Evolutionary conservation across 2,113 vertebrate species (phyloP).

Genomic region (Lophura nycthemera): DNA sequence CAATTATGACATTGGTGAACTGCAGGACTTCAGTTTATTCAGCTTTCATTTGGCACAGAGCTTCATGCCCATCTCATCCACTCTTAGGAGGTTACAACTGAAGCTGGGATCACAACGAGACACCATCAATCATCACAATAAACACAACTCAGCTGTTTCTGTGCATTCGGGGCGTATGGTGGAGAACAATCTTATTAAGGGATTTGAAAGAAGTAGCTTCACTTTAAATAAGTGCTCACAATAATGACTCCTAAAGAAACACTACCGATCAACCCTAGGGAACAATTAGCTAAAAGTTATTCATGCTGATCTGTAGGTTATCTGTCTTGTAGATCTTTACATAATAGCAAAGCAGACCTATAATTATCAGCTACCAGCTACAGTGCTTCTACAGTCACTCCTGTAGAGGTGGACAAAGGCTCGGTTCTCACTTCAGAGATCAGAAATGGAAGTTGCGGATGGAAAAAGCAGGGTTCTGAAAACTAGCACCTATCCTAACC

Average conservation of each 20-base stretch:
- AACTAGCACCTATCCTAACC: neutral
- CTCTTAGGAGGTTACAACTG: neutral
- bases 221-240: neutral
- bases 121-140: neutral
- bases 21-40: neutral
- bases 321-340: neutral
- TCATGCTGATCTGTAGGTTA: neutral
- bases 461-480: neutral
- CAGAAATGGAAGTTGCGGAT: neutral
- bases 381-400: neutral
- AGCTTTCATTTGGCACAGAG: neutral
- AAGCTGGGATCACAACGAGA: slow-evolving; percentile 1
- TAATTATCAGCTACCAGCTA: neutral
- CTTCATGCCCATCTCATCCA: neutral
- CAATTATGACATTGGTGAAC: neutral
- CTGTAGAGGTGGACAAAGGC: neutral
- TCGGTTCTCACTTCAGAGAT: neutral
- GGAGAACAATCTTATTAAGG: neutral
- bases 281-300: neutral
- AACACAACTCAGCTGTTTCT: slow-evolving; percentile 30
- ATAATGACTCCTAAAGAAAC: neutral
- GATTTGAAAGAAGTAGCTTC: neutral
- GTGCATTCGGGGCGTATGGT: neutral
- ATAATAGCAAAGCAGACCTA: neutral
- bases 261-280: neutral